Evolutionary conservation across 2,888 invertebrate species (phyloP).

Genomic region (Agonopterix heracliana): DNA sequence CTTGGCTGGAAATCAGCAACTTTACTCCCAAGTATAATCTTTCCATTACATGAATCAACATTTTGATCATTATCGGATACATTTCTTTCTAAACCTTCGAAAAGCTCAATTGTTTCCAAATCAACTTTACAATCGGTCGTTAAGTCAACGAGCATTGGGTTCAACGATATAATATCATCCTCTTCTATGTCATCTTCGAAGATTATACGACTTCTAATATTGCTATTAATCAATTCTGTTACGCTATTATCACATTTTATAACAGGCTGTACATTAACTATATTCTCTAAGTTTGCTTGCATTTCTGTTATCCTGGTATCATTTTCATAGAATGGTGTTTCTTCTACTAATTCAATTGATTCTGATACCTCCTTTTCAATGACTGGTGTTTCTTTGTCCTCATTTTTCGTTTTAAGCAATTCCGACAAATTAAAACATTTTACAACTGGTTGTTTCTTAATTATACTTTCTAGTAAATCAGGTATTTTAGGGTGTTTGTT

Average conservation of each 20-base stretch:
- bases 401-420: not conserved
- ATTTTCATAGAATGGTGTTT: no score
- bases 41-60: not conserved
- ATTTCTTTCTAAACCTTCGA: no score
- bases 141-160: not conserved
- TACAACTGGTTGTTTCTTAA: not conserved
- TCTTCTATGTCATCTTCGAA: constrained; percentile 24
- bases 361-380: no score
- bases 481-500: not conserved
- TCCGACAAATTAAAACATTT: not conserved
- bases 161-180: not conserved
- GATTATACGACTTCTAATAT: constrained; percentile 15
- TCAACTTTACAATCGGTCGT: not conserved
- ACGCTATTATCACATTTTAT: not conserved
- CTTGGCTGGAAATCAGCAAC: constrained; percentile 10
- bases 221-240: not conserved
- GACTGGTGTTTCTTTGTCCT: not conserved
- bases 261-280: not conserved
- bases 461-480: not conserved
- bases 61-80: no score
- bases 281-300: not conserved
- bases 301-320: no score
- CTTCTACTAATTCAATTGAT: no score
- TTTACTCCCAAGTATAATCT: not conserved
- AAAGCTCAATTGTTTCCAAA: no score